These are phyloP conservation scores for Probosciger aterrimus DNA, from an alignment of 2,113 vertebrate genomes.

Conservation along the genomic window DNA sequence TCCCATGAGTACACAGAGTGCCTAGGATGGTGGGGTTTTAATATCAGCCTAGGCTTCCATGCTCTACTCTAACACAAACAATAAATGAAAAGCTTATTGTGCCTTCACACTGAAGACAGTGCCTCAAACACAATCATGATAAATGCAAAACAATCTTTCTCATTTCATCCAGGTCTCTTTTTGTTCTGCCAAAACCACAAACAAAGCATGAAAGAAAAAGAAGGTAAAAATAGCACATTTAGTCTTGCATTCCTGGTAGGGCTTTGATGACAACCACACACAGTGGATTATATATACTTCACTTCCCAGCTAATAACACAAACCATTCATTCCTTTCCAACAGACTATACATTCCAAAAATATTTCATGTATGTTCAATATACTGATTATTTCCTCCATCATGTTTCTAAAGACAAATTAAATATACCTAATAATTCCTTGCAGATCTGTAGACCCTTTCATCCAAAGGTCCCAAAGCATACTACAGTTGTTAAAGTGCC, in stretches of 20 bases:
- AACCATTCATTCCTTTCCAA: slow-evolving; percentile 51
- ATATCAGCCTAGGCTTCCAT: background rate
- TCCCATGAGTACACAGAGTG: background rate
- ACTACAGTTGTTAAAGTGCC: slow-evolving; percentile 18
- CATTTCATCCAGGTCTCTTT: slow-evolving; percentile 19
- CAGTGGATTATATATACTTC: slow-evolving; percentile 35
- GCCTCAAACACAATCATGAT: background rate
- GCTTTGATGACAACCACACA: slow-evolving; percentile 53
- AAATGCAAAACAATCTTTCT: slow-evolving; percentile 1
- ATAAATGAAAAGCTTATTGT: slow-evolving; percentile 15
- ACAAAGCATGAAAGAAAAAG: slow-evolving; percentile 8
- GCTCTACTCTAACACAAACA: slow-evolving; percentile 5
- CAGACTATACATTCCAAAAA: slow-evolving; percentile 31
- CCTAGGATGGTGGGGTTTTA: background rate
- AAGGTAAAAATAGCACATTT: slow-evolving; percentile 47
- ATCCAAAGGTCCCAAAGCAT: slow-evolving; percentile 22
- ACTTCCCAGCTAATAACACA: slow-evolving; percentile 31
- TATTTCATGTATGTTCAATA: slow-evolving; percentile 40
- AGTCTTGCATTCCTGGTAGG: slow-evolving; percentile 31
- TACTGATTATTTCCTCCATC: slow-evolving; percentile 46
- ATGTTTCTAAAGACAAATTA: slow-evolving; percentile 14
- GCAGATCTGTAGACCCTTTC: slow-evolving; percentile 14
- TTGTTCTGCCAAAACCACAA: slow-evolving; percentile 47
- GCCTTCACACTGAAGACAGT: background rate
- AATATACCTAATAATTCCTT: slow-evolving; percentile 17